Evolutionary conservation across 2,797 vertebrate species (phyloP), one percentile per base, ranked within the genome.

Genomic region (Acipenser oxyrinchus): DNA sequence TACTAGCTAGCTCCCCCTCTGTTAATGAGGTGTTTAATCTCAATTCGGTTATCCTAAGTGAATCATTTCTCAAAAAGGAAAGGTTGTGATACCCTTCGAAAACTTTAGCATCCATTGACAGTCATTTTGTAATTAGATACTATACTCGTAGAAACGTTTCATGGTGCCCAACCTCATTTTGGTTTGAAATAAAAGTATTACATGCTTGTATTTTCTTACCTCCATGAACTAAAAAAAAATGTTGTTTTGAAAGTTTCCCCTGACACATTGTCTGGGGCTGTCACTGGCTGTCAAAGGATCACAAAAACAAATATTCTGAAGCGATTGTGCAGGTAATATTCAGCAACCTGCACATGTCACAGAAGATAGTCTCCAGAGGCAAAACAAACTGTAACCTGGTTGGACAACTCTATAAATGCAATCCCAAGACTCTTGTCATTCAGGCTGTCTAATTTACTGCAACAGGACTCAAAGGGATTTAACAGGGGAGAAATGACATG

Each of bases 361-460:
- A 81, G 79, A 74, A 85, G 78, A 78, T 69, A 63, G 83, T 86
- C 86, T 88, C 88, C 74, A 75, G 86, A 85, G 86, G 75, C 83
- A 76, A 73, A 73, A 70, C 67, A 80, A 82, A 79, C 85, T 84
- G 81, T 86, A 89, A 89, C 88, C 79, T 83, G 79, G 81, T 84
- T 84, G 88, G 84, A 91, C 82, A 82, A 89, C 88, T 89, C 88
- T 88, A 90, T 92, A 93, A 91, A 86, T 81, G 86, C 84, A 82
- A 76, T 91, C 93, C 92, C 88, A 82, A 84, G 88, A 89, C 90
- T 91, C 90, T 89, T 93, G 90, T 94, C 93, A 93, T 89, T 87
- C 83, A 87, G 85, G 84, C 88, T 91, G 87, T 92, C 89, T 92
- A 91, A 89, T 88, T 89, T 81, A 87, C 85, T 92, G 90, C 89